phyloP scores from a whole-genome alignment of 2,888 invertebrate species.

The Ophion ellenae region DNA sequence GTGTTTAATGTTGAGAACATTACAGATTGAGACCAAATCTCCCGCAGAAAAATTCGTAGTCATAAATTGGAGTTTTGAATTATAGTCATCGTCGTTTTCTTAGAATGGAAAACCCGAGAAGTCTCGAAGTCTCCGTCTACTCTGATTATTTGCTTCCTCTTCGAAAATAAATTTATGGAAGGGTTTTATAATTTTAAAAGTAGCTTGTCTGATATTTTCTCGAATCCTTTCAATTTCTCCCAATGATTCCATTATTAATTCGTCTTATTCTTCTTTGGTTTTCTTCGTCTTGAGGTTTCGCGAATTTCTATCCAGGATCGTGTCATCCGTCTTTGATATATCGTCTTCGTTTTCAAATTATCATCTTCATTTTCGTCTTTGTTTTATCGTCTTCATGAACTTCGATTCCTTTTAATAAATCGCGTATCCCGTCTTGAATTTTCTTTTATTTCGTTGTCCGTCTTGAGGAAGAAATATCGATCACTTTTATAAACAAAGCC shows the following conservation, averaged over 20 bases:
- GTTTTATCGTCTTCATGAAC: slow-evolving; percentile 17
- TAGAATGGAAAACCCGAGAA: no score
- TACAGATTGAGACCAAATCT: no score
- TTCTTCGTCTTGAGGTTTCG: background rate
- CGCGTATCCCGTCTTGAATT: no score
- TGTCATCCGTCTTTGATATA: background rate
- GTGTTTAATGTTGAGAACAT: no score
- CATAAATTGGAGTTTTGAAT: no score
- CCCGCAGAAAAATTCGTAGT: no score
- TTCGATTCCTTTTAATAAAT: slow-evolving; percentile 8
- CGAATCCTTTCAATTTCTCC: slow-evolving; percentile 8
- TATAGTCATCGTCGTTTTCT: no score
- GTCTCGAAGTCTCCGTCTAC: no score
- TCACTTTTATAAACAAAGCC: no score
- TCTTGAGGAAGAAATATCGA: no score
- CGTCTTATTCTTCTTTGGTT: slow-evolving; percentile 36
- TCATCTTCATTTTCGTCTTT: slow-evolving; percentile 16
- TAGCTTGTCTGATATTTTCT: slow-evolving; percentile 4
- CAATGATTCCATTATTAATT: slow-evolving; percentile 5
- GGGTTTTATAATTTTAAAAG: background rate
- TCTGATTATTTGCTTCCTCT: no score
- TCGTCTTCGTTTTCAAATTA: slow-evolving; percentile 9
- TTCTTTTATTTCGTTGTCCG: no score
- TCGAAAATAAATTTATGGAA: background rate
- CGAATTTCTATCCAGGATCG: slow-evolving; percentile 3